phyloP scores from a whole-genome alignment of 2,797 vertebrate species.

The Pseudochirops cupreus region DNA sequence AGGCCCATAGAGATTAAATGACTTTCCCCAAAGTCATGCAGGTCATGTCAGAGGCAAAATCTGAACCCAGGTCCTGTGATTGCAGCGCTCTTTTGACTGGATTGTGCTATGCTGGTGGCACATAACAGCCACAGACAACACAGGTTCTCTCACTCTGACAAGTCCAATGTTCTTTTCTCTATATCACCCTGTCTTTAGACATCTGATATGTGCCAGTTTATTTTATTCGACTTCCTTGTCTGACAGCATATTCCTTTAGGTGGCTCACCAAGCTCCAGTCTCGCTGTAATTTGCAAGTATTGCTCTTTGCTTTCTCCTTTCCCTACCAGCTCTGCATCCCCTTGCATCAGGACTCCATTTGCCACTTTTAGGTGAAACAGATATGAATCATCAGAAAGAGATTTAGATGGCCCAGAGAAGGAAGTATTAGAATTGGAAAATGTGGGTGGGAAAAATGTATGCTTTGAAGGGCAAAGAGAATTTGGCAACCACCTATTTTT shows the following conservation, averaged over 20 bases:
- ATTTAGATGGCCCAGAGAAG: background rate
- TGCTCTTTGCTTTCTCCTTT: background rate
- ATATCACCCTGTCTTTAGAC: background rate
- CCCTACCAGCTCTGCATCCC: background rate
- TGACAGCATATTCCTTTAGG: background rate
- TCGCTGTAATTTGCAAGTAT: background rate
- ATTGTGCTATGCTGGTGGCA: background rate
- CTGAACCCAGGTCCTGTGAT: background rate
- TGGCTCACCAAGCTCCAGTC: background rate
- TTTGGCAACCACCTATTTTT: constrained; percentile 32
- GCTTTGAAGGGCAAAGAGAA: constrained; percentile 19
- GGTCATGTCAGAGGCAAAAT: background rate
- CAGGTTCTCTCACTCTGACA: background rate
- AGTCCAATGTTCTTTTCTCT: background rate
- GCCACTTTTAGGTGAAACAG: background rate
- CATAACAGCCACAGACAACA: background rate
- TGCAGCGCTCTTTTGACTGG: background rate
- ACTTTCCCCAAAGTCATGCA: background rate
- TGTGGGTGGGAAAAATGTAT: background rate
- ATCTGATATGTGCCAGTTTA: background rate
- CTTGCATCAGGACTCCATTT: background rate
- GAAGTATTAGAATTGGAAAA: background rate
- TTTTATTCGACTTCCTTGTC: too few species aligned
- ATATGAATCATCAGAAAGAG: background rate
- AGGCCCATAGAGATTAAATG: background rate